A percentile compares a stretch with the other conserved stretches of the same genome.
These are phyloP conservation scores for Acleris holmiana DNA, from an alignment of 2,888 invertebrate genomes.

Conservation along the genomic window DNA sequence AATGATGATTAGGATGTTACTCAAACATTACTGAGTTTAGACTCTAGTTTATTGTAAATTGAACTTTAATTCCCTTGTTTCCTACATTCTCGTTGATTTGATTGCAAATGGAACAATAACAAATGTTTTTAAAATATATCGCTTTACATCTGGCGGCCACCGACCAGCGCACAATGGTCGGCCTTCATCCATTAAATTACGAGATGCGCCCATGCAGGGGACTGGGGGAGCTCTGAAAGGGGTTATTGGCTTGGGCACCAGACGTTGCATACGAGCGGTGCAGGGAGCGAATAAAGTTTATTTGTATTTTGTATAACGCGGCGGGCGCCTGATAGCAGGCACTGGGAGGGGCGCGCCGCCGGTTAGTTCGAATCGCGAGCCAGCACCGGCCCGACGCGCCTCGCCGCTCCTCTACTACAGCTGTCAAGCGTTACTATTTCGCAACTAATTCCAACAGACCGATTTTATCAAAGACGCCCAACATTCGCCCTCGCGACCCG, in stretches of 20 bases:
- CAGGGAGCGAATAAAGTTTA: slow-evolving; percentile 82
- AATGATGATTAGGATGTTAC: too few relatives aligned
- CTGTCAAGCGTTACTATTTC: slow-evolving; percentile 25
- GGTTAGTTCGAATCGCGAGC: slow-evolving; percentile 67
- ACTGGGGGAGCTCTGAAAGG: slow-evolving; percentile 76
- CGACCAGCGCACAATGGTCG: slow-evolving; percentile 60
- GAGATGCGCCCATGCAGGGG: slow-evolving; percentile 62
- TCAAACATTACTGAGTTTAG: too few relatives aligned
- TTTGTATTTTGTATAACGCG: slow-evolving; percentile 78
- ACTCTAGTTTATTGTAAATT: too few relatives aligned
- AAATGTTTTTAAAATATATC: slow-evolving; percentile 10
- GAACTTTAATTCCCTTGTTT: too few relatives aligned
- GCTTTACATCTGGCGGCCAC: slow-evolving; percentile 51
- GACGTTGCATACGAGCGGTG: slow-evolving; percentile 72
- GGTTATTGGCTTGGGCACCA: slow-evolving; percentile 81
- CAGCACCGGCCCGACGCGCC: slow-evolving; percentile 53
- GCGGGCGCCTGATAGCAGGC: slow-evolving; percentile 69
- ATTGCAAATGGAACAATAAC: slow-evolving; percentile 10
- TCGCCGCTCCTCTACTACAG: slow-evolving; percentile 20
- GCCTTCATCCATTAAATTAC: slow-evolving; percentile 78
- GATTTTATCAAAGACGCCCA: slow-evolving; percentile 39
- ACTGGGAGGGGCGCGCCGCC: slow-evolving; percentile 73
- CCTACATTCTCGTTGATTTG: too few relatives aligned
- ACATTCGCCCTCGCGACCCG: background rate
- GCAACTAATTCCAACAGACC: slow-evolving; percentile 21